Evolutionary conservation across 2,113 vertebrate species (phyloP).

Genomic region (Passer domesticus): DNA sequence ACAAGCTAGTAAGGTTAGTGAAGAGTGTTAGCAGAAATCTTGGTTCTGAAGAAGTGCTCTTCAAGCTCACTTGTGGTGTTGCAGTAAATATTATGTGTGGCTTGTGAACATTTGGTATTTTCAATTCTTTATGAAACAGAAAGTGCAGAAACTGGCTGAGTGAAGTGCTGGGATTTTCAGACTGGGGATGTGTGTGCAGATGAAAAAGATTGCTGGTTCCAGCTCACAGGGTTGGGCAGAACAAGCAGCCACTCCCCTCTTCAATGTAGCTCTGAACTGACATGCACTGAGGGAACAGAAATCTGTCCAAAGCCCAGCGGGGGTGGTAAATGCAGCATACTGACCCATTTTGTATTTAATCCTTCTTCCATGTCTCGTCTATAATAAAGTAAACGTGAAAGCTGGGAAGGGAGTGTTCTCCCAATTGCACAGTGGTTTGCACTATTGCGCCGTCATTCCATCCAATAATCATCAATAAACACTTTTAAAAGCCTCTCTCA

Average conservation of each 20-base stretch:
- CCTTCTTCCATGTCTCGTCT: constrained; percentile 41
- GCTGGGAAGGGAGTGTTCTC: constrained; percentile 42
- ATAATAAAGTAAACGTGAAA: constrained; percentile 66
- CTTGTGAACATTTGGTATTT: not conserved
- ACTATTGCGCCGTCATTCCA: constrained; percentile 68
- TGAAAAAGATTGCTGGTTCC: not conserved
- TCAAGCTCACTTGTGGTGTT: not conserved
- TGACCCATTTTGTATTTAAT: constrained; percentile 57
- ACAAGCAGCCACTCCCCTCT: not conserved
- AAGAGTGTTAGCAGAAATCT: not conserved
- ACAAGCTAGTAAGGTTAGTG: not conserved
- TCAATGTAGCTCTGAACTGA: not conserved
- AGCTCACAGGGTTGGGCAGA: not conserved
- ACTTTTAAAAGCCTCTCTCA: constrained; percentile 60
- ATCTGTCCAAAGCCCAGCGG: not conserved
- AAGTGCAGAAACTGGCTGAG: not conserved
- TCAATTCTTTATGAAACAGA: not conserved
- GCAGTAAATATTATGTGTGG: not conserved
- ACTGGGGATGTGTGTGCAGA: not conserved
- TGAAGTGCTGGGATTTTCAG: not conserved
- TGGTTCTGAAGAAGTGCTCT: constrained; percentile 9
- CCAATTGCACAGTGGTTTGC: constrained; percentile 68
- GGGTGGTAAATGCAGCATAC: not conserved
- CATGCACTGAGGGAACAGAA: not conserved
- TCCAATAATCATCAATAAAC: constrained; percentile 72